phyloP scores from a whole-genome alignment of 1,140 invertebrate genomes.

The Brachionus paranguensis region DNA sequence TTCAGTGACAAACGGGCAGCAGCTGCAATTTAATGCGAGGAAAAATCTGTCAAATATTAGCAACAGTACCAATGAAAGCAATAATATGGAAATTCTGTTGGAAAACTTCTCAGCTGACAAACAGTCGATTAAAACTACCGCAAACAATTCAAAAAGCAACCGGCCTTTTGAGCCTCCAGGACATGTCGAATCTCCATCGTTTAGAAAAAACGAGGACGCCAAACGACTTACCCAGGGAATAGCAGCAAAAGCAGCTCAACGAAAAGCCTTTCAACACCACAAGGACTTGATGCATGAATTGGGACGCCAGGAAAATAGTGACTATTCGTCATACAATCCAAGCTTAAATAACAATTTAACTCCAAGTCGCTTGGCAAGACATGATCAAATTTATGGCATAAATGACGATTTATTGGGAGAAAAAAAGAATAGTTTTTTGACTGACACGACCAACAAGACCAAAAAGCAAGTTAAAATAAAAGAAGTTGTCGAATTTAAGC shows the following conservation, averaged over 20 bases:
- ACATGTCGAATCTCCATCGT: neutral
- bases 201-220: neutral
- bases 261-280: constrained; percentile 31
- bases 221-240: constrained; percentile 35
- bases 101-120: neutral
- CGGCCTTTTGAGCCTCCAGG: constrained; percentile 6
- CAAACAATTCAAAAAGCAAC: neutral
- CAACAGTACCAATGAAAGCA: constrained; percentile 23
- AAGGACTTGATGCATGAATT: constrained; percentile 39
- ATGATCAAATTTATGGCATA: constrained; percentile 43
- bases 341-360: constrained; percentile 43
- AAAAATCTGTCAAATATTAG: constrained; percentile 37
- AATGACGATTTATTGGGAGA: neutral
- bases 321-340: constrained; percentile 47
- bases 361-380: constrained; percentile 48
- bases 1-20: neutral
- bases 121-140: constrained; percentile 8
- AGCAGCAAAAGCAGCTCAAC: constrained; percentile 34
- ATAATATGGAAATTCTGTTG: constrained; percentile 17
- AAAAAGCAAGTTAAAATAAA: constrained; percentile 38
- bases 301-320: neutral
- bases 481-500: constrained; percentile 30
- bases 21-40: neutral
- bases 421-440: constrained; percentile 26
- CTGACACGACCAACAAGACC: neutral